Percentiles rank a stretch among this genome's conserved stretches.
phyloP scores from a whole-genome alignment of 2,797 vertebrate species.

The Scarus forsteni region DNA sequence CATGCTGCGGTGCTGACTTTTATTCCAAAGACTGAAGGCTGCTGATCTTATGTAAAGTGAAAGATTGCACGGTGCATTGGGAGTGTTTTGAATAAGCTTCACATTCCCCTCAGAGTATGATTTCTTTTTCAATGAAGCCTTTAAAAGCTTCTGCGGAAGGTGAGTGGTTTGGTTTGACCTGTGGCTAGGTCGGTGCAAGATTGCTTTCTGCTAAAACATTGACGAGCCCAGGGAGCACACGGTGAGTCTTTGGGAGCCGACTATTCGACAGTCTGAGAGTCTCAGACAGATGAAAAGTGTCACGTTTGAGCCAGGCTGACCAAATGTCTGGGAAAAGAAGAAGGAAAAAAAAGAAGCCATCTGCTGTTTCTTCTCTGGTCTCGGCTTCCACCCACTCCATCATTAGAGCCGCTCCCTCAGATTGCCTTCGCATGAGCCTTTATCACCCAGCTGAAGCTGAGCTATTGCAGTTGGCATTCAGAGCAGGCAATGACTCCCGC shows the following conservation, averaged over 20 bases:
- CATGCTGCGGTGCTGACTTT: background rate
- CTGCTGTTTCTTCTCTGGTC: conserved; percentile 78
- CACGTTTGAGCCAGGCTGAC: conserved; percentile 82
- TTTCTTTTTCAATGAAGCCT: conserved; percentile 72
- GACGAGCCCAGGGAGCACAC: conserved; percentile 72
- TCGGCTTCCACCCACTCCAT: conserved; percentile 79
- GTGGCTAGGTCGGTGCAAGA: conserved; percentile 71
- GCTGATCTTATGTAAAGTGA: conserved; percentile 19
- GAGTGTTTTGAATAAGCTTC: conserved; percentile 49
- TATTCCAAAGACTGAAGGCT: conserved; percentile 18
- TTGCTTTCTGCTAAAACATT: conserved; percentile 83
- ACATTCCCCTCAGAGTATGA: conserved; percentile 48
- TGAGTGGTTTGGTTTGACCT: conserved; percentile 80
- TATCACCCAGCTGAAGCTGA: conserved; percentile 71
- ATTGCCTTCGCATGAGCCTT: conserved; percentile 75
- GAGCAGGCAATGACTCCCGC: conserved; percentile 49
- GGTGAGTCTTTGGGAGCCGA: conserved; percentile 68
- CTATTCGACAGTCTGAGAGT: conserved; percentile 77
- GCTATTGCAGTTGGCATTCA: conserved; percentile 69
- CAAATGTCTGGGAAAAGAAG: conserved; percentile 73
- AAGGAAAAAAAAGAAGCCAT: conserved; percentile 68
- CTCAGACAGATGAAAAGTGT: conserved; percentile 82
- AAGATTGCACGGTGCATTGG: conserved; percentile 13
- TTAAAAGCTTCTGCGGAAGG: conserved; percentile 74
- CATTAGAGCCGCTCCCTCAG: conserved; percentile 74